Evolutionary conservation across 2,888 invertebrate species (phyloP).

Genomic region (Andrena chrysosceles): DNA sequence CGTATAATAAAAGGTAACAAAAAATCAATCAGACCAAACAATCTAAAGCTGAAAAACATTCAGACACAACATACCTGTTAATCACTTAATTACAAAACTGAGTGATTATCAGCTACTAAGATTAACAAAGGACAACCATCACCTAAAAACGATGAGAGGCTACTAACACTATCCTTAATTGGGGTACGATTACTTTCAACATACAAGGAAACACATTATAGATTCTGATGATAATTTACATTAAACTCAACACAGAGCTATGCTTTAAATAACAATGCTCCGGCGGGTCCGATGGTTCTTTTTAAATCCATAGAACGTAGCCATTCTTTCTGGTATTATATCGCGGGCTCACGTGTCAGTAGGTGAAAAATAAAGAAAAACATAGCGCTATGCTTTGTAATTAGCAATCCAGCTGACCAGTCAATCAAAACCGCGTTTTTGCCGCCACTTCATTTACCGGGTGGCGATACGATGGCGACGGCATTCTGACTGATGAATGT

Average conservation of each 20-base stretch:
- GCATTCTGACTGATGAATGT: conserved; percentile 82
- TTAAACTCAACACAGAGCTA: conserved; percentile 75
- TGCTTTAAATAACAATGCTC: conserved; percentile 60
- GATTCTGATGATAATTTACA: conserved; percentile 47
- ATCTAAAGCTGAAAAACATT: conserved; percentile 54
- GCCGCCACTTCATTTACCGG: conserved; percentile 80
- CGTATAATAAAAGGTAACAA: conserved; percentile 46
- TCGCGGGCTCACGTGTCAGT: neutral
- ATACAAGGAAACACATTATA: conserved; percentile 65
- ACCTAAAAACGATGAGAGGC: conserved; percentile 57
- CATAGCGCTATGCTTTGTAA: conserved; percentile 72
- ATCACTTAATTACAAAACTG: conserved; percentile 60
- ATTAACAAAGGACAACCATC: conserved; percentile 59
- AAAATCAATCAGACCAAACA: conserved; percentile 57
- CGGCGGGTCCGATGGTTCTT: neutral
- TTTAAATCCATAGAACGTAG: neutral
- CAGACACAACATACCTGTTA: conserved; percentile 71
- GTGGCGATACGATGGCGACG: conserved; percentile 81
- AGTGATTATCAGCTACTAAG: conserved; percentile 57
- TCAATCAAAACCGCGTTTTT: conserved; percentile 71
- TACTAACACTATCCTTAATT: conserved; percentile 54
- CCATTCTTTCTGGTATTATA: neutral
- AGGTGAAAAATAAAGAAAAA: conserved; percentile 35
- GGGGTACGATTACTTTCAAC: conserved; percentile 56
- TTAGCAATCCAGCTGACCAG: conserved; percentile 69